Evolutionary conservation across 2,113 vertebrate genomes (phyloP), one percentile per base, ranked within the genome.

Genomic region (Rhombomys opimus): DNA sequence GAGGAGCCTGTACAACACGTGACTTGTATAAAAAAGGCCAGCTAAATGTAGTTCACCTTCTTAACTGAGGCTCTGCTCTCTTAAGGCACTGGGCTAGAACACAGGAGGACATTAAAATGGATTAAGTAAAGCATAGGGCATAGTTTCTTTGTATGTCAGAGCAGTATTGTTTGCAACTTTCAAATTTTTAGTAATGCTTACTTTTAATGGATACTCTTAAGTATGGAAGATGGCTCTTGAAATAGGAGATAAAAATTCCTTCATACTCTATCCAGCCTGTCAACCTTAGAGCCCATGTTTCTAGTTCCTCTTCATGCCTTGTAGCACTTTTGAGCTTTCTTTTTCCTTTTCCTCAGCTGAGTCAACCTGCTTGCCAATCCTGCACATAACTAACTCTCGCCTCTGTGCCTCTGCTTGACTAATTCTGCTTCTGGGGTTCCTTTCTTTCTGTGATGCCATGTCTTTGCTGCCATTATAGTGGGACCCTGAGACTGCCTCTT

Each of bases 381-480:
- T 89, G 91, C 78, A 96, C 41, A 89, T 82, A n/a, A 87, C 96
- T 97, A 96, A 97, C 95, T 96, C 94, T 94, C 73, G 86, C 96
- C 90, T 97, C 94, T 95, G 85, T 95, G 96, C 96, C 92, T 97
- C 85, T 95, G 96, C 96, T 65, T 93, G 61, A 96, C 97, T 96
- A 80, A 96, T 59, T 94, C 93, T 82, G 77, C 95, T 92, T 90
- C 65, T 88, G 86, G 82, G 90, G 89, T 81, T 59, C 76, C 81
- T 95, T 88, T 93, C 46, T 90, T 82, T 89, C 95, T 65, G 2
- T 95, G 86, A 96, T 20, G 35, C 93, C 59, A 11, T 96, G 92
- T 96, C 82, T 93, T 96, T 61, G 20, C 85, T 90, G 80, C 93
- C 35, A 32, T 92, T 38, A 32, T 5, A 85, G 63, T 76, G 87